These are phyloP conservation scores for Conus canariensis DNA, from an alignment of 2,888 invertebrate species.

Conservation along the genomic window DNA sequence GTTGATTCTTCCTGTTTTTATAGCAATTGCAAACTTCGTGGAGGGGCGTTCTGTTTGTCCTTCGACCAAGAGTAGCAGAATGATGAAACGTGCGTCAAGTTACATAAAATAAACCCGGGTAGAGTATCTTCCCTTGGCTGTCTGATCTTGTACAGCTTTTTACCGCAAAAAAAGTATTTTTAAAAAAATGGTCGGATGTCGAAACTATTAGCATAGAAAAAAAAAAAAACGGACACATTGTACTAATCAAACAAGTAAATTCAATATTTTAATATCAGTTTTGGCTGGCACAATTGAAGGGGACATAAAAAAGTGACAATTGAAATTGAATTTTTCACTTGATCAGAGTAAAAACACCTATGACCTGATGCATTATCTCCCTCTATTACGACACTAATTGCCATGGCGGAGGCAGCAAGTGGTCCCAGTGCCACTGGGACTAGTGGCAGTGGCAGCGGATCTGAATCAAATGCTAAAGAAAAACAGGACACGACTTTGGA, in stretches of 20 bases:
- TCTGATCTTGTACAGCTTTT: neutral
- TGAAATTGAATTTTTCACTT: too few species aligned
- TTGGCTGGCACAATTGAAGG: too few species aligned
- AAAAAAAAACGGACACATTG: too few species aligned
- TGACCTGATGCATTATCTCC: too few species aligned
- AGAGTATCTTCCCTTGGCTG: neutral
- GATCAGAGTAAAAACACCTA: too few species aligned
- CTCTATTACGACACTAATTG: too few species aligned
- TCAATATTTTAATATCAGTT: too few species aligned
- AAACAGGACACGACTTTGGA: slow-evolving; percentile 29
- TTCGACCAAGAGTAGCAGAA: neutral
- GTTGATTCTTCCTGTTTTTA: neutral
- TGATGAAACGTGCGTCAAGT: slow-evolving; percentile 5
- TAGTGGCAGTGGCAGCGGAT: neutral
- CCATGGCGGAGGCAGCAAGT: slow-evolving; percentile 9
- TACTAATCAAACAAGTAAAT: too few species aligned
- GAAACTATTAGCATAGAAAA: too few species aligned
- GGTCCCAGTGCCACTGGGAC: neutral
- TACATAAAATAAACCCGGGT: neutral
- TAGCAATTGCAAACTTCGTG: neutral
- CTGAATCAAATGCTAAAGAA: neutral
- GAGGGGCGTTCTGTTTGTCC: neutral
- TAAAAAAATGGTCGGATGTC: too few species aligned
- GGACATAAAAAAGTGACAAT: neutral
- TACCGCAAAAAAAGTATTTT: neutral